phyloP scores from a whole-genome alignment of 2,113 vertebrate genomes.

The Lagopus leucura region DNA sequence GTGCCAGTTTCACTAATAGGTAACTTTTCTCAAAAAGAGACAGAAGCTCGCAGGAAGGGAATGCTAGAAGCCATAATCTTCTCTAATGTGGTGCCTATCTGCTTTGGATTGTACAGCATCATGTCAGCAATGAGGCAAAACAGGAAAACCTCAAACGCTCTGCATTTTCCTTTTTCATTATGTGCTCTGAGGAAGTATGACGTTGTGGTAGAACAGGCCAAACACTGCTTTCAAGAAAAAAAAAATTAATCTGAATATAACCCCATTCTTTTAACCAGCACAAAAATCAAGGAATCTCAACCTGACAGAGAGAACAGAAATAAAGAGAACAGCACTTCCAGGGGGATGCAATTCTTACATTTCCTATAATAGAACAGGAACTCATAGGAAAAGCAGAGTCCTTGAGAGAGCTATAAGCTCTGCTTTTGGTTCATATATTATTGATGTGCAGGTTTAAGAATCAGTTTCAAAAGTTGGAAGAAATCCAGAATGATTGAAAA shows the following conservation, averaged over 20 bases:
- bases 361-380: constrained; percentile 14
- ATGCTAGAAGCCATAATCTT: neutral
- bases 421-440: constrained; percentile 23
- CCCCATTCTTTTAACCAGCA: neutral
- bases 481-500: neutral
- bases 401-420: neutral
- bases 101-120: constrained; percentile 15
- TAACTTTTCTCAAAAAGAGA: neutral
- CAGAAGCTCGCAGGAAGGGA: neutral
- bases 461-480: neutral
- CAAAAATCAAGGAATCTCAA: neutral
- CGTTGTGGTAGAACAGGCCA: neutral
- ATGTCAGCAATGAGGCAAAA: neutral
- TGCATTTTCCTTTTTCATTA: neutral
- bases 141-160: neutral
- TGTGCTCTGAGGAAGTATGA: neutral
- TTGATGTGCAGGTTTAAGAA: neutral
- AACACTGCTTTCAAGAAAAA: neutral
- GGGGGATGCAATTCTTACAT: neutral
- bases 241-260: neutral
- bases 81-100: neutral
- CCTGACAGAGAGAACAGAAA: neutral
- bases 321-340: neutral
- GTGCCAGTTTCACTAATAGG: neutral
- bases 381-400: neutral